Base-by-base conservation (phyloP, 2,888 invertebrate species). In the Sphaeridia pumilis region DNA sequence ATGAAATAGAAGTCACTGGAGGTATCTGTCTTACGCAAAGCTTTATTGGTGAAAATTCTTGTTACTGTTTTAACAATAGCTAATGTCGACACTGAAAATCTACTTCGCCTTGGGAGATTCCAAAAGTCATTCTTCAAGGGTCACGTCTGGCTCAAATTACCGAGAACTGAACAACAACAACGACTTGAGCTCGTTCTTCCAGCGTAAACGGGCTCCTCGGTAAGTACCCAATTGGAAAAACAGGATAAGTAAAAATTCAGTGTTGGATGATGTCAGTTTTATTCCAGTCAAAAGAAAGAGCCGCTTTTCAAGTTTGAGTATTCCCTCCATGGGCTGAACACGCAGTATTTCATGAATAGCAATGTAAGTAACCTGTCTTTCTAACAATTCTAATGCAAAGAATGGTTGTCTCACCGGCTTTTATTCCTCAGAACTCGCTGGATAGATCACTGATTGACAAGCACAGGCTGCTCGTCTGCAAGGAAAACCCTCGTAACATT, bases 71-170 rank as follows among this genome's bases (percentile, higher is more conserved):
- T 53, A n/a, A n/a, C 70, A 72, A n/a, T 69, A 89, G 87, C 70
- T 90, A 43, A 87, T 90, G 72, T 75, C 86, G 4, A 74, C 92
- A 10, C 72, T 92, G 28, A 84, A 84, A 20, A 89, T 64, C 28
- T 64, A 72, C 22, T 63, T 65, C 55, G 63, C 60, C 36, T 25
- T 64, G 24, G 58, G 61, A 17, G 65, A 63, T 52, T 53, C 59
- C n/a, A 61, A 60, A 54, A 50, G 56, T 14, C 61, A 55, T 53
- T 42, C 49, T 21, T 31, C 46, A 46, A 59, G 57, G 49, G 59
- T 58, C 57, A 58, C 49, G 49, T 58, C 46, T 54, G 59, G 48
- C 24, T 36, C 43, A 36, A 55, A 31, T 46, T 55, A 43, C 20
- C 21, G 25, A 58, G 51, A 54, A 52, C 27, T 49, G 31, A 59